A percentile compares a stretch with the other conserved stretches of the same genome.
Conservation (phyloP, 2,113 vertebrate species). For the Prietella phreatophila region DNA sequence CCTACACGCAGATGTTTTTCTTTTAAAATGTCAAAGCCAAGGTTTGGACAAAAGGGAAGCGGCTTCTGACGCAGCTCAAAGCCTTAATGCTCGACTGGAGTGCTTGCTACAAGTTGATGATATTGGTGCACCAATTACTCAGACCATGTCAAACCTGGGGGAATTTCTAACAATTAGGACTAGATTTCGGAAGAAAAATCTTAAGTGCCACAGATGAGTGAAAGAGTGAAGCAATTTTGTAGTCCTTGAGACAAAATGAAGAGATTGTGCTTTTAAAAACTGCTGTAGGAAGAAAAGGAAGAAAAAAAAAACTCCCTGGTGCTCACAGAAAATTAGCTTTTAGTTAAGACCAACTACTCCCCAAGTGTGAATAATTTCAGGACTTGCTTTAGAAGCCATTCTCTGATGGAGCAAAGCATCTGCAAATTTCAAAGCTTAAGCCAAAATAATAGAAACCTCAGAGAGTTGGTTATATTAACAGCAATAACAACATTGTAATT, state of each 20-base stretch:
- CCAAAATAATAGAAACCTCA: not conserved
- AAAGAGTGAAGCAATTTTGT: not conserved
- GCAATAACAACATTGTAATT: not conserved
- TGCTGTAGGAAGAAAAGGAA: too few species aligned
- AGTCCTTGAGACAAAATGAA: not conserved
- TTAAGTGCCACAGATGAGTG: not conserved
- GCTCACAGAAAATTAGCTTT: not conserved
- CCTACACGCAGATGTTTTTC: conserved; percentile 32
- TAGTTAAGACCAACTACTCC: not conserved
- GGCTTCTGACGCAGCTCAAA: conserved; percentile 1
- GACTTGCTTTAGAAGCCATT: too few species aligned
- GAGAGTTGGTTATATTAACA: not conserved
- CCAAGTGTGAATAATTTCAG: not conserved
- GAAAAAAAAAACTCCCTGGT: not conserved
- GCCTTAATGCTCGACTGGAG: not conserved
- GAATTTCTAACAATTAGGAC: not conserved
- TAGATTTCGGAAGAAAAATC: not conserved
- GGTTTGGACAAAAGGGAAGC: conserved; percentile 12
- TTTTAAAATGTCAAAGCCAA: conserved; percentile 39
- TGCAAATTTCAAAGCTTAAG: not conserved
- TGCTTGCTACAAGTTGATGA: conserved; percentile 4
- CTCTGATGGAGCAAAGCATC: not conserved
- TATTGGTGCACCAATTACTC: not conserved
- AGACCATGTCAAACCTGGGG: not conserved
- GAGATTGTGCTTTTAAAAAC: not conserved